A percentile compares a stretch with the other conserved stretches of the same genome.
phyloP scores from a whole-genome alignment of 1,140 invertebrate species.

The Manduca sexta region DNA sequence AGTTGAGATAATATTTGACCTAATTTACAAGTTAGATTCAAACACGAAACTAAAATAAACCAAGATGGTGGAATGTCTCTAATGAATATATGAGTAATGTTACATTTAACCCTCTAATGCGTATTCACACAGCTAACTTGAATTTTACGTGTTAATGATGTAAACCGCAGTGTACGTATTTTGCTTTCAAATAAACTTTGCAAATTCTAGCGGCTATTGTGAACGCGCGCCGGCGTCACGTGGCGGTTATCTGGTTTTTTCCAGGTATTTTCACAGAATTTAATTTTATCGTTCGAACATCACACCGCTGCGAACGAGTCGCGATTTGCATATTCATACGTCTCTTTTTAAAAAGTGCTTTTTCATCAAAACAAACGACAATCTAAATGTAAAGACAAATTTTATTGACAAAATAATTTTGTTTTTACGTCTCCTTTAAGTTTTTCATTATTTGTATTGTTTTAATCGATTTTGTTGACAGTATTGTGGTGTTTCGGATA shows the following conservation, averaged over 20 bases:
- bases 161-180: neutral
- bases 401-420: neutral
- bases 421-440: no score
- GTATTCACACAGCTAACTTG: neutral
- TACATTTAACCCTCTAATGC: neutral
- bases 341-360: slow-evolving; percentile 18
- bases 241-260: slow-evolving; percentile 5
- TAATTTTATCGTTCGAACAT: slow-evolving; percentile 23
- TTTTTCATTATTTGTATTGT: no score
- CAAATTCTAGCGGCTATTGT: neutral
- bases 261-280: slow-evolving; percentile 16
- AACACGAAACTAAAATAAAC: no score
- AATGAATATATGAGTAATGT: no score
- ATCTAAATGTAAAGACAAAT: neutral
- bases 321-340: slow-evolving; percentile 25
- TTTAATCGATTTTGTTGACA: no score
- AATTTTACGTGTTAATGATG: no score
- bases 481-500: no score
- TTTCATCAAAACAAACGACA: slow-evolving; percentile 13
- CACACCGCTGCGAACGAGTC: slow-evolving; percentile 7
- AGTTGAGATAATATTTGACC: no score
- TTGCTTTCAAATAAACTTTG: neutral
- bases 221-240: neutral
- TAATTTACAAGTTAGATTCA: no score
- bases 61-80: no score